Evolutionary conservation across 2,888 invertebrate genomes (phyloP), one percentile per base, ranked within the genome.

Genomic region (Phyllotreta striolata): DNA sequence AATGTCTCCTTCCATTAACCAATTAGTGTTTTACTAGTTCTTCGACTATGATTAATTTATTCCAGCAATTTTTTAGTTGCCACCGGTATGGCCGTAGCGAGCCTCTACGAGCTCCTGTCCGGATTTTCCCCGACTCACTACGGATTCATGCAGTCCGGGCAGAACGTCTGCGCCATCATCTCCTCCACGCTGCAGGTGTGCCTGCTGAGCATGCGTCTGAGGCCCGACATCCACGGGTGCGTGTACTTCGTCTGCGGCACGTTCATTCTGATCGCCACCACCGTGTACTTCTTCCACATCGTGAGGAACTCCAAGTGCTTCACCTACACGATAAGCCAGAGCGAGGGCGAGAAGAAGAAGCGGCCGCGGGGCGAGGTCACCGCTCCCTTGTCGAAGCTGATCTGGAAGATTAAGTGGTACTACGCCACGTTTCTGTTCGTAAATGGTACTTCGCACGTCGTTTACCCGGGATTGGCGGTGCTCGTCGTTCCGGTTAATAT

Each of bases 101-200:
- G 73, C 12, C 58, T 76, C 1, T 76, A 74, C 63, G 70, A 75
- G 62, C 59, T 76, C 59, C 71, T 73, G 14, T 52, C 71, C 0
- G 72, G 71, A 63, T 76, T 77, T 52, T 75, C 76, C 1, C 56
- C 70, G 4, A 55, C 64, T 24, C 76, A 76, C 63, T 68, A 72
- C 10, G 66, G 67, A 1, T 72, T 73, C 0, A 59, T 73, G 3
- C 40, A 65, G 6, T 71, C 74, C 0, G 77, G 76, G 1, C 72
- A 73, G 46, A 66, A 73, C 5, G 55, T 77, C 2, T 74, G 76
- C 51, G 77, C 73, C 3, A 68, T 74, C 40, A 64, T 74, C 6
- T 63, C 76, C 3, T 64, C 75, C 9, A 14, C 73, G 3, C 58
- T 73, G 1, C 71, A 70, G 61, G 66, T 72, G 6, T 7, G 66